A percentile compares a stretch with the other conserved stretches of the same genome.
Evolutionary conservation across 2,113 vertebrate species (phyloP).

Genomic region (Lota lota): DNA sequence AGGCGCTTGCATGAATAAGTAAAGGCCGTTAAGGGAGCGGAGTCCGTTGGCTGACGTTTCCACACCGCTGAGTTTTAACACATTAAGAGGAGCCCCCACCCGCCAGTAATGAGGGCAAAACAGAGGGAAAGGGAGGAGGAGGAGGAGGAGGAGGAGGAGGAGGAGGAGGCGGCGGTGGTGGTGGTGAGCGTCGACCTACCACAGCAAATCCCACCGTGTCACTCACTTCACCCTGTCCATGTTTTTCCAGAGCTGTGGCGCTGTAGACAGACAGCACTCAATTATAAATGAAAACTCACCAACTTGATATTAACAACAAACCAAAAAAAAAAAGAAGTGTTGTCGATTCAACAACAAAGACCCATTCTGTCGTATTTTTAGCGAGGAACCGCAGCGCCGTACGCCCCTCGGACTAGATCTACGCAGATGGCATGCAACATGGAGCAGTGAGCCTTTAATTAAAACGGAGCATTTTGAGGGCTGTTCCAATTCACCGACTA

Average conservation of each 20-base stretch:
- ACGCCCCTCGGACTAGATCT: background rate
- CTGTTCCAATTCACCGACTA: constrained; percentile 62
- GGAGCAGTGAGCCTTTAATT: constrained; percentile 49
- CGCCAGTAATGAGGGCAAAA: constrained; percentile 63
- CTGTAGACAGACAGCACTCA: too few relatives aligned
- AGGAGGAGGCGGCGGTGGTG: too few relatives aligned
- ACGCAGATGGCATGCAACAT: constrained; percentile 24
- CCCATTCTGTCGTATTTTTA: too few relatives aligned
- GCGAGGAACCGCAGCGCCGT: background rate
- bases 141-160: too few relatives aligned
- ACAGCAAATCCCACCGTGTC: constrained; percentile 31
- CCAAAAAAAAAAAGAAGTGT: background rate
- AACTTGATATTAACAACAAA: background rate
- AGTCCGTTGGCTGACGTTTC: constrained; percentile 70
- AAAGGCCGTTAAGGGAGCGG: constrained; percentile 63
- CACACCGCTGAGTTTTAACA: constrained; percentile 69
- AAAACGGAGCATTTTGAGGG: constrained; percentile 53
- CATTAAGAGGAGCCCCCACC: constrained; percentile 63
- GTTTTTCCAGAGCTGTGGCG: constrained; percentile 30
- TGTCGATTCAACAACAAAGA: too few relatives aligned
- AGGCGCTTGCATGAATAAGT: constrained; percentile 70
- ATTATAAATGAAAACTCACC: too few relatives aligned
- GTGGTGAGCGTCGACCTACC: background rate
- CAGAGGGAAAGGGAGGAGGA: constrained; percentile 38
- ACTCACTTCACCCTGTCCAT: constrained; percentile 39